Conservation (phyloP, 2,797 vertebrate genomes). For the Pygocentrus nattereri region DNA sequence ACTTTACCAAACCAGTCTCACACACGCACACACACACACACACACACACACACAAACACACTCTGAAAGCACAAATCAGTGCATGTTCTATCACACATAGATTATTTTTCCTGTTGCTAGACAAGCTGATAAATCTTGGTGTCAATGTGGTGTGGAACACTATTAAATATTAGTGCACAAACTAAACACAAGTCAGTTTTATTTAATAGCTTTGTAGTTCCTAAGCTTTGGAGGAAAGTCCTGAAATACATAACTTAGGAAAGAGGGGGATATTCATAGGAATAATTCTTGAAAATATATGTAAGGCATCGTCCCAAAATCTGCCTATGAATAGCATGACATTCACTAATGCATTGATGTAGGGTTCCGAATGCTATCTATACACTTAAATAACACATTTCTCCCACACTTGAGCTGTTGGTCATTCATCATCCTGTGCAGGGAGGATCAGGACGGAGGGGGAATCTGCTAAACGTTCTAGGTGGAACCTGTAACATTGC, state of each 20-base stretch:
- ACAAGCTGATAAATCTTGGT: neutral
- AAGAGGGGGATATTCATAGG: neutral
- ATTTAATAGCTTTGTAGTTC: neutral
- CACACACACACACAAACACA: no score
- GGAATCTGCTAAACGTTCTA: slow-evolving; percentile 14
- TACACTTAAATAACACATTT: slow-evolving; percentile 3
- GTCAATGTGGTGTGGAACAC: neutral
- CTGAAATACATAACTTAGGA: neutral
- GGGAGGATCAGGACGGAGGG: neutral
- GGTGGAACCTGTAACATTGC: slow-evolving; percentile 27
- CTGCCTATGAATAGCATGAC: neutral
- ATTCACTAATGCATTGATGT: neutral
- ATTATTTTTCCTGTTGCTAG: neutral
- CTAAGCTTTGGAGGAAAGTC: neutral
- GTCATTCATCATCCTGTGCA: neutral
- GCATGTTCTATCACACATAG: no score
- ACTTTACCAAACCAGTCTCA: no score
- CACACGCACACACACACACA: no score
- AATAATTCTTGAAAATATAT: neutral
- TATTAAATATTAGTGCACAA: neutral
- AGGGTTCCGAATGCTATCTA: neutral
- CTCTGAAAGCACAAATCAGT: no score
- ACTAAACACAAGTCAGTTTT: neutral
- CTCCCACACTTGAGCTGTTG: neutral
- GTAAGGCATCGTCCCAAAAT: neutral